Conservation (phyloP, 2,888 invertebrate species). For the Leptopilina myrica region DNA sequence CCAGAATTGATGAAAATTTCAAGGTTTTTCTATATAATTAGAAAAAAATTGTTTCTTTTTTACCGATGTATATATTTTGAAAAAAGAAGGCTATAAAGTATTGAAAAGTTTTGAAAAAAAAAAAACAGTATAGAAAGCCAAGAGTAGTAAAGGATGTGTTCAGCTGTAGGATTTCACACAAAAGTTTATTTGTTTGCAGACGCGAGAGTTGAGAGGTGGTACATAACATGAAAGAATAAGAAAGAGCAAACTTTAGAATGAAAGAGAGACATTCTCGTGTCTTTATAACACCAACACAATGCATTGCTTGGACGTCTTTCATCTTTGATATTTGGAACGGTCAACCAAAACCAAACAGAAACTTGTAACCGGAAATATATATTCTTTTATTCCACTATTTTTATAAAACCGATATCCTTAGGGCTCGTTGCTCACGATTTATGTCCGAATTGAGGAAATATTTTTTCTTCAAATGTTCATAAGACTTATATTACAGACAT, state of each 20-base stretch:
- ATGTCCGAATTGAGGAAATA: slow-evolving; percentile 19
- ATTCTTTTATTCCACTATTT: slow-evolving; percentile 62
- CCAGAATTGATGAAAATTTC: too few species aligned
- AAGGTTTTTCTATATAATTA: too few species aligned
- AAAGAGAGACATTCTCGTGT: slow-evolving; percentile 39
- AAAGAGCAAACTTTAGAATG: slow-evolving; percentile 31
- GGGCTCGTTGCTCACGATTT: slow-evolving; percentile 25
- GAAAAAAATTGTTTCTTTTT: neutral
- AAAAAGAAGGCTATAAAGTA: slow-evolving; percentile 24
- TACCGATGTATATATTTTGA: neutral
- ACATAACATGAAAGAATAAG: slow-evolving; percentile 17
- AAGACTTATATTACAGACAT: slow-evolving; percentile 18
- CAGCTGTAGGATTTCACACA: slow-evolving; percentile 63
- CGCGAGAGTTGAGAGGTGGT: slow-evolving; percentile 42
- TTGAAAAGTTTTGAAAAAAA: neutral
- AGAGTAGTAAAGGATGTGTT: slow-evolving; percentile 43
- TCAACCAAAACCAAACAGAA: slow-evolving; percentile 54
- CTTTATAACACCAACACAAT: slow-evolving; percentile 48
- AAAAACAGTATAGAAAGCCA: neutral
- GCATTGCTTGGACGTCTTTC: slow-evolving; percentile 27
- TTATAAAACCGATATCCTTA: slow-evolving; percentile 59
- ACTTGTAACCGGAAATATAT: slow-evolving; percentile 66
- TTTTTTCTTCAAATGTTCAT: neutral
- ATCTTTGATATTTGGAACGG: slow-evolving; percentile 50
- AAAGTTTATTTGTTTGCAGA: slow-evolving; percentile 64